phyloP scores from a whole-genome alignment of 2,113 vertebrate species.

The Scophthalmus maximus region DNA sequence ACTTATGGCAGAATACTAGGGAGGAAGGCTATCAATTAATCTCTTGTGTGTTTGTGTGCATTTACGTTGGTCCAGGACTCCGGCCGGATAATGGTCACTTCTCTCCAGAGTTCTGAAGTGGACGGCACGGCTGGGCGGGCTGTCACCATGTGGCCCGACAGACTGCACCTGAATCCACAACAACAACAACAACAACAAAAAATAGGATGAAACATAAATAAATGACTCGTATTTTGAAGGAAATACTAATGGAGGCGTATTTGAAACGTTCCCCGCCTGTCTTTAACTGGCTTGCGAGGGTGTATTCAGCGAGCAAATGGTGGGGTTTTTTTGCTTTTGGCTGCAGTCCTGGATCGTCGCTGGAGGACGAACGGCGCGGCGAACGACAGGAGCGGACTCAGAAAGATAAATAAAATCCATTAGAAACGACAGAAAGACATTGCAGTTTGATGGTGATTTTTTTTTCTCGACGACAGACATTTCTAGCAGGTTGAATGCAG shows the following conservation, averaged over 20 bases:
- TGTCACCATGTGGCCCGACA: slow-evolving; percentile 89
- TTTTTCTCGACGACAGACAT: background rate
- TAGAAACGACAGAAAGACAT: background rate
- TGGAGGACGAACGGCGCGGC: slow-evolving; percentile 17
- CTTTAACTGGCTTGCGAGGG: slow-evolving; percentile 1
- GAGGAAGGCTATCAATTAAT: too few species aligned
- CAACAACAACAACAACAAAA: background rate
- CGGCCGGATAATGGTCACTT: slow-evolving; percentile 86
- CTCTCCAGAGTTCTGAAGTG: slow-evolving; percentile 95
- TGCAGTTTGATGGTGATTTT: background rate
- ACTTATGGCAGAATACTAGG: too few species aligned
- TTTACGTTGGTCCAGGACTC: slow-evolving; percentile 76
- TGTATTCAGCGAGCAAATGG: slow-evolving; percentile 26
- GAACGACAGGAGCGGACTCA: background rate
- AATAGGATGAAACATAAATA: background rate
- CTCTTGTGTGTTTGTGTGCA: slow-evolving; percentile 13
- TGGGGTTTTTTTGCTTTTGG: slow-evolving; percentile 26
- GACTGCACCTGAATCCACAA: slow-evolving; percentile 84
- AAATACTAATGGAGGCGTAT: too few species aligned
- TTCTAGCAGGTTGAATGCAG: too few species aligned
- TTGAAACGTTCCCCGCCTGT: too few species aligned
- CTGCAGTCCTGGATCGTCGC: slow-evolving; percentile 6
- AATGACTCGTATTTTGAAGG: too few species aligned
- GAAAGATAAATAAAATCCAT: background rate
- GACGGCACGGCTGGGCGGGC: slow-evolving; percentile 89